Percentiles rank a stretch among this genome's conserved stretches.
Conservation (phyloP, 2,888 invertebrate genomes). For the Leucophenga maculata region DNA sequence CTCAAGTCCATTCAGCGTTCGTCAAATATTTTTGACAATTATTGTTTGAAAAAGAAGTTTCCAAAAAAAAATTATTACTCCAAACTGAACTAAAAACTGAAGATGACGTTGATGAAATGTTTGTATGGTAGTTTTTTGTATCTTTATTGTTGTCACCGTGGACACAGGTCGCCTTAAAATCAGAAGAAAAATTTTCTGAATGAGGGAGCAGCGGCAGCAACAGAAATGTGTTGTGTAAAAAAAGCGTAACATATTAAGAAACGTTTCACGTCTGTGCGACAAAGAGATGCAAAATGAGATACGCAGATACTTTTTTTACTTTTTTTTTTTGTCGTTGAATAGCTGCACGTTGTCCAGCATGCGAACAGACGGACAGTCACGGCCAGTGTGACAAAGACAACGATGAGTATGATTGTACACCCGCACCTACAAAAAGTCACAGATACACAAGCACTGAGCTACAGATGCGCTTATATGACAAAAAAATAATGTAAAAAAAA, state of each 20-base stretch:
- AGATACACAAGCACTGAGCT: constrained; percentile 36
- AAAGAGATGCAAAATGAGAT: constrained; percentile 5
- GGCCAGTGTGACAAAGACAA: too few species aligned
- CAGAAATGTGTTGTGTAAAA: neutral
- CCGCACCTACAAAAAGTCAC: constrained; percentile 32
- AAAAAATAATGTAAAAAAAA: constrained; percentile 33
- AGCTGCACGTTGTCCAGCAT: constrained; percentile 6
- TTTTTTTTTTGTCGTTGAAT: neutral
- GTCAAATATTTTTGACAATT: constrained; percentile 62
- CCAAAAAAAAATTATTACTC: constrained; percentile 13
- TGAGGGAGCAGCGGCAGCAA: neutral
- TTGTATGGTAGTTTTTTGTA: constrained; percentile 50
- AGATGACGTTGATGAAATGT: constrained; percentile 59
- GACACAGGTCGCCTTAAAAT: constrained; percentile 49
- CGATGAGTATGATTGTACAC: too few species aligned
- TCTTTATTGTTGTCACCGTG: constrained; percentile 5
- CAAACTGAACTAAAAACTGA: constrained; percentile 20
- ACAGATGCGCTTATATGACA: neutral
- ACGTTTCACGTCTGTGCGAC: constrained; percentile 11
- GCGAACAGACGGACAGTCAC: neutral
- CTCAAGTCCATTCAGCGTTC: constrained; percentile 49
- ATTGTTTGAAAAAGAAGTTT: constrained; percentile 49
- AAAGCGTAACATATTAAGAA: constrained; percentile 18
- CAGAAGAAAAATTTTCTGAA: neutral
- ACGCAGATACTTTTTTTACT: neutral